Evolutionary conservation across 2,113 vertebrate genomes (phyloP).

Genomic region (Trematocara unimaculatum): DNA sequence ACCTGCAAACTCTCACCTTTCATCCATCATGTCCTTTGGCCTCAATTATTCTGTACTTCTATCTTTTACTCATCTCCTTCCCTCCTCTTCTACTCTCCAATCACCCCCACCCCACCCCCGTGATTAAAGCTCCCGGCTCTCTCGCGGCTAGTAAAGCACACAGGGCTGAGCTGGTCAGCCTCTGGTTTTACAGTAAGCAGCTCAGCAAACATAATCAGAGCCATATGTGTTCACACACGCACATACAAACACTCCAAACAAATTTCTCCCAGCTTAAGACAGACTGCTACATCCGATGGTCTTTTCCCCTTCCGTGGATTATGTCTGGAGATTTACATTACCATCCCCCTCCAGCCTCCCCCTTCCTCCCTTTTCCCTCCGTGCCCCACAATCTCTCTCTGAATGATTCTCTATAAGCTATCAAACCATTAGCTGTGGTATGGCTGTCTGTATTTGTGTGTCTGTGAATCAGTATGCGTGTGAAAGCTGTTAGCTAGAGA

Average conservation of each 20-base stretch:
- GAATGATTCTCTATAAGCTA: conserved; percentile 49
- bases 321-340: conserved; percentile 54
- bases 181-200: conserved; percentile 58
- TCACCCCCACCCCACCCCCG: background rate
- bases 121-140: conserved; percentile 44
- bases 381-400: background rate
- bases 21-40: conserved; percentile 36
- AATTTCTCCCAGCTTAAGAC: conserved; percentile 49
- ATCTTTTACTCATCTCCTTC: conserved; percentile 38
- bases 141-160: conserved; percentile 38
- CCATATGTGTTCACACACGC: conserved; percentile 45
- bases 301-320: conserved; percentile 59
- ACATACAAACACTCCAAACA: conserved; percentile 10
- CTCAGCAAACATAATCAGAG: conserved; percentile 57
- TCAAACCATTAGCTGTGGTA: conserved; percentile 37
- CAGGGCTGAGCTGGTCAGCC: conserved; percentile 51
- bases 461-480: conserved; percentile 1
- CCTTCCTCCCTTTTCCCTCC: background rate
- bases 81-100: background rate
- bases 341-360: background rate
- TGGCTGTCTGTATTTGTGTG: conserved; percentile 16
- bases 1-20: conserved; percentile 51
- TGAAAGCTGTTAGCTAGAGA: conserved; percentile 43
- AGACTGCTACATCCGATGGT: conserved; percentile 43
- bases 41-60: conserved; percentile 52